Conservation (phyloP, 2,113 vertebrate species). For the Lynx canadensis region DNA sequence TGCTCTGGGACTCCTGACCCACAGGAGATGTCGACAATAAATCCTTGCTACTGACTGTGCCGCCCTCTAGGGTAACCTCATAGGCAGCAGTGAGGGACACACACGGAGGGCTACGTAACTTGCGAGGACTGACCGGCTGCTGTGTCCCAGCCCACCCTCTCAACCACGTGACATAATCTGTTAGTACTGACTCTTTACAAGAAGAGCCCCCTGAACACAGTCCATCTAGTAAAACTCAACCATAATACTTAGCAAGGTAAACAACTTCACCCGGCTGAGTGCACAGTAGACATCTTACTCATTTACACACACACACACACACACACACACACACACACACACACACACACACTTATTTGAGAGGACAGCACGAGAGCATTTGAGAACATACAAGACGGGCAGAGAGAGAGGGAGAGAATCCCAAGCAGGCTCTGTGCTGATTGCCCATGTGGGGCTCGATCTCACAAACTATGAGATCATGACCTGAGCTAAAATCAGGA, state of each 20-base stretch:
- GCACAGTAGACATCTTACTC: too few species aligned
- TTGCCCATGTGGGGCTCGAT: too few species aligned
- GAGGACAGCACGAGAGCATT: too few species aligned
- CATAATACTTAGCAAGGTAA: fast-evolving
- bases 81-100: fast-evolving
- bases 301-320: fast-evolving
- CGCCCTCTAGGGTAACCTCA: too few species aligned
- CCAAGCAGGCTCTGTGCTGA: too few species aligned
- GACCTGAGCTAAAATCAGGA: too few species aligned
- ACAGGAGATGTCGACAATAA: background rate
- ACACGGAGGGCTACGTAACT: background rate
- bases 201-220: background rate
- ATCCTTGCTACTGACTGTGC: background rate
- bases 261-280: background rate
- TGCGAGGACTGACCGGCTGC: background rate
- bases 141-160: background rate
- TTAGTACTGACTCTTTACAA: background rate
- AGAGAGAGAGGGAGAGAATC: too few species aligned
- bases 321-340: fast-evolving
- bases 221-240: background rate
- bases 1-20: background rate
- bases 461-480: too few species aligned
- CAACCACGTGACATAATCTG: background rate
- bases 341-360: too few species aligned
- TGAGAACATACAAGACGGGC: too few species aligned